These are phyloP conservation scores for Loripinus fragilis DNA, from an alignment of 2,888 invertebrate species.

Conservation along the genomic window DNA sequence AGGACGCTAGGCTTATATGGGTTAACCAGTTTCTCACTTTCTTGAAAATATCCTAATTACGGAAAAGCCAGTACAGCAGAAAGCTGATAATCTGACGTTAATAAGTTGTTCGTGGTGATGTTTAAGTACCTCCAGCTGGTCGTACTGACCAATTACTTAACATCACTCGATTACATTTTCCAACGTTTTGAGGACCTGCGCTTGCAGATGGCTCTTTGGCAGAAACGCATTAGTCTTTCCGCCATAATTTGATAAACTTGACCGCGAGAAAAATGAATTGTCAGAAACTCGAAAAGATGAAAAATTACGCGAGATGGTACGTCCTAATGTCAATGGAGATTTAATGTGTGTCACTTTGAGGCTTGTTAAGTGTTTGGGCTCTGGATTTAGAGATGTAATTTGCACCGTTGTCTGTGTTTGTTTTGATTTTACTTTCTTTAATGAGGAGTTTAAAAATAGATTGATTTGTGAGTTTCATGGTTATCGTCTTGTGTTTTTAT, in stretches of 20 bases:
- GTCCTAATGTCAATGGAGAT: slow-evolving; percentile 50
- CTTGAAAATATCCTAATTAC: background rate
- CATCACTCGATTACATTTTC: background rate
- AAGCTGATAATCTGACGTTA: slow-evolving; percentile 7
- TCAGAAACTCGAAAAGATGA: slow-evolving; percentile 56
- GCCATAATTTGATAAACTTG: slow-evolving; percentile 64
- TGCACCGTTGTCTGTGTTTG: slow-evolving; percentile 6
- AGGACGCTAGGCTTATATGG: no score
- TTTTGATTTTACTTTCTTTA: slow-evolving; percentile 9
- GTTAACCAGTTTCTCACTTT: no score
- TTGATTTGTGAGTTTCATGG: background rate
- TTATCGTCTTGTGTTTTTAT: background rate
- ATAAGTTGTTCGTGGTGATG: slow-evolving; percentile 2
- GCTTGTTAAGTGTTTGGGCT: slow-evolving; percentile 1
- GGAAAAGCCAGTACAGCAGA: background rate
- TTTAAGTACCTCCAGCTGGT: slow-evolving; percentile 2
- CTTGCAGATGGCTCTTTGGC: slow-evolving; percentile 58
- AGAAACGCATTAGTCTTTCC: slow-evolving; percentile 60
- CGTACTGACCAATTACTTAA: slow-evolving; percentile 13
- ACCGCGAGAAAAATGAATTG: slow-evolving; percentile 61
- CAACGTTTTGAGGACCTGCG: slow-evolving; percentile 6
- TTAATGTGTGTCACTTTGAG: slow-evolving; percentile 48
- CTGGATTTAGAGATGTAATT: background rate
- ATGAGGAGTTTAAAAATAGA: slow-evolving; percentile 4
- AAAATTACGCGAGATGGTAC: slow-evolving; percentile 57